A percentile compares a stretch with the other conserved stretches of the same genome.
phyloP scores from a whole-genome alignment of 64 coral and sea anemone genomes.

The Actinia equina region DNA sequence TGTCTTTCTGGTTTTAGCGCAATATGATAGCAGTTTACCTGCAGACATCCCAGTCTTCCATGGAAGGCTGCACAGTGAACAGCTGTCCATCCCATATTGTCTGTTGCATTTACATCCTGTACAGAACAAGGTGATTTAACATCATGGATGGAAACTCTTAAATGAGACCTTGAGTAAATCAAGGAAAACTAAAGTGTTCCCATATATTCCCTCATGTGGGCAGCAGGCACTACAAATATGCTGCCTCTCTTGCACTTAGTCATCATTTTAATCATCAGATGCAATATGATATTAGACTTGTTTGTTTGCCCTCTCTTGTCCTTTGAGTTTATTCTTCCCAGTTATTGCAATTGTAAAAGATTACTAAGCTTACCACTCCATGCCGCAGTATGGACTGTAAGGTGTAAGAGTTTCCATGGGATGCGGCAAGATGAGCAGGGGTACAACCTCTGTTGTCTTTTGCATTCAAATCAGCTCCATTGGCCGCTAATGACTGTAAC shows the following conservation, averaged over 20 bases:
- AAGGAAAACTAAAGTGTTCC: no score
- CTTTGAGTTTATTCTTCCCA: no score
- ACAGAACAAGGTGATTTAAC: background rate
- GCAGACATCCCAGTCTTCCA: slow-evolving; percentile 92
- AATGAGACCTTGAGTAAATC: no score
- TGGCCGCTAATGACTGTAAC: slow-evolving; percentile 87
- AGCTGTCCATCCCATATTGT: slow-evolving; percentile 98
- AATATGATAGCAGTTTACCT: slow-evolving; percentile 37
- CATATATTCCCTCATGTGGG: no score
- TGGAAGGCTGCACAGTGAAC: slow-evolving; percentile 95
- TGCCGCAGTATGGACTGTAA: slow-evolving; percentile 95
- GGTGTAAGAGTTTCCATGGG: slow-evolving; percentile 96
- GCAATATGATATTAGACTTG: no score
- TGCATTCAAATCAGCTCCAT: slow-evolving; percentile 90
- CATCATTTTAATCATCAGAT: no score
- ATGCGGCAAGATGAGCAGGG: slow-evolving; percentile 86
- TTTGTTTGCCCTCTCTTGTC: no score
- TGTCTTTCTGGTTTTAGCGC: background rate
- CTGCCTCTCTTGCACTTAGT: no score
- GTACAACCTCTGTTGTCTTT: slow-evolving; percentile 92
- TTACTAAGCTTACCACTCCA: slow-evolving; percentile 77
- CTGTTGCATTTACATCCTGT: slow-evolving; percentile 94
- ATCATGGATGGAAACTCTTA: background rate
- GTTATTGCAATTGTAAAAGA: background rate
- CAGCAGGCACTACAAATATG: no score